These are phyloP conservation scores for Artibeus jamaicensis DNA, from an alignment of 2,797 vertebrate species.

Conservation along the genomic window DNA sequence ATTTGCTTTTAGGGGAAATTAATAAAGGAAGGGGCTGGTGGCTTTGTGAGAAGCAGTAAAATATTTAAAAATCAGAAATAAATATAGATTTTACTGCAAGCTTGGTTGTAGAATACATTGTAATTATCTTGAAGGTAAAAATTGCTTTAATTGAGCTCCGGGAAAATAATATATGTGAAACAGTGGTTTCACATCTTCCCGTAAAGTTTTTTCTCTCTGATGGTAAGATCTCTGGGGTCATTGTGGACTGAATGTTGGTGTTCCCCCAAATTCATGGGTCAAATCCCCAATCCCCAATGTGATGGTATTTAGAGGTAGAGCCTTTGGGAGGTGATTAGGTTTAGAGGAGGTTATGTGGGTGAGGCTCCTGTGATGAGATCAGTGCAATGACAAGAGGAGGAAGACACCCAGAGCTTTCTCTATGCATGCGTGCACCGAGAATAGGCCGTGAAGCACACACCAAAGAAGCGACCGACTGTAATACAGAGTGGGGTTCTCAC, in stretches of 20 bases:
- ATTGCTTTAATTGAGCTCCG: background rate
- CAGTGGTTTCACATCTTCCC: background rate
- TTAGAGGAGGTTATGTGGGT: background rate
- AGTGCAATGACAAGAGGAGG: background rate
- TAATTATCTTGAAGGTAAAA: background rate
- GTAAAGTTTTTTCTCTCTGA: background rate
- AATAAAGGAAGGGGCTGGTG: background rate
- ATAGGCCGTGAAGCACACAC: background rate
- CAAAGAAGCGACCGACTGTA: background rate
- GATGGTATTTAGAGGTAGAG: background rate
- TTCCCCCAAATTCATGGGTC: background rate
- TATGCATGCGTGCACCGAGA: background rate
- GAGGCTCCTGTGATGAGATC: background rate
- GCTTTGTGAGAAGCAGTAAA: conserved; percentile 18
- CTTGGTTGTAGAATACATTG: background rate
- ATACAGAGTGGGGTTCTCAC: background rate
- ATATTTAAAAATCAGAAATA: background rate
- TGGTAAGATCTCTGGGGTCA: background rate
- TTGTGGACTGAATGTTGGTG: background rate
- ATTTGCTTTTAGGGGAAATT: background rate
- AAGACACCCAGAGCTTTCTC: background rate
- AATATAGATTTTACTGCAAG: background rate
- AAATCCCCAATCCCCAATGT: background rate
- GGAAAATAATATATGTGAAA: background rate
- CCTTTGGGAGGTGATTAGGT: background rate